Percentiles rank a stretch among this genome's conserved stretches.
phyloP scores from a whole-genome alignment of 2,888 invertebrate genomes.

The Horisme vitalbata region DNA sequence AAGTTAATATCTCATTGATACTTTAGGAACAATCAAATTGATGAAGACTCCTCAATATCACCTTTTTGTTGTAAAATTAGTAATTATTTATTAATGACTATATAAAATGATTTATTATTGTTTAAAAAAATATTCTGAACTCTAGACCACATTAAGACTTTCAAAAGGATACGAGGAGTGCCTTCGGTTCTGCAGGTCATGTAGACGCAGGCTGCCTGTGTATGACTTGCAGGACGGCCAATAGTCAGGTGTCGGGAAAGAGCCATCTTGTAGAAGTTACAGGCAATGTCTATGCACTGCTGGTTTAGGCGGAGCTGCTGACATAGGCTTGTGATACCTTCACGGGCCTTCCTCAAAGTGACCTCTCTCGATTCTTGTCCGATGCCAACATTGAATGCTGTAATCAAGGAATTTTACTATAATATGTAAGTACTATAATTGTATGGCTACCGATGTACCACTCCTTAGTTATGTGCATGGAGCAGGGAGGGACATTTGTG shows the following conservation, averaged over 20 bases:
- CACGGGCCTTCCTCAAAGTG: conserved; percentile 93
- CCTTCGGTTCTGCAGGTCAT: conserved; percentile 97
- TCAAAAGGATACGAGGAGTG: conserved; percentile 94
- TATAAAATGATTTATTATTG: no score
- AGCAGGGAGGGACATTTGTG: no score
- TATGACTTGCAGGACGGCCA: conserved; percentile 94
- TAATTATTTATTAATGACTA: no score
- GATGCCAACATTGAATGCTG: conserved; percentile 90
- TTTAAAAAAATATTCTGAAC: no score
- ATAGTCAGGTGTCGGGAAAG: conserved; percentile 92
- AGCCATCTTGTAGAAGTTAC: conserved; percentile 97
- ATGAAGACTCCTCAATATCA: no score
- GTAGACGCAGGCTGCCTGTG: conserved; percentile 98
- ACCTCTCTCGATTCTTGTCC: conserved; percentile 96
- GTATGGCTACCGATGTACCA: no score
- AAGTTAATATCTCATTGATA: no score
- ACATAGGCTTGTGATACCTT: conserved; percentile 92
- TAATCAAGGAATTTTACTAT: background rate
- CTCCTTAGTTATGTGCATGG: no score
- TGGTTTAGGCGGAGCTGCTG: conserved; percentile 94
- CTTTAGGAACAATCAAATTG: no score
- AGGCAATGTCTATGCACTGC: conserved; percentile 96
- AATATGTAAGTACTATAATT: no score
- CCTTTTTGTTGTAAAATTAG: no score
- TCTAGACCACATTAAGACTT: no score